phyloP scores from a whole-genome alignment of 1,140 invertebrate genomes.

The Microplitis demolitor region DNA sequence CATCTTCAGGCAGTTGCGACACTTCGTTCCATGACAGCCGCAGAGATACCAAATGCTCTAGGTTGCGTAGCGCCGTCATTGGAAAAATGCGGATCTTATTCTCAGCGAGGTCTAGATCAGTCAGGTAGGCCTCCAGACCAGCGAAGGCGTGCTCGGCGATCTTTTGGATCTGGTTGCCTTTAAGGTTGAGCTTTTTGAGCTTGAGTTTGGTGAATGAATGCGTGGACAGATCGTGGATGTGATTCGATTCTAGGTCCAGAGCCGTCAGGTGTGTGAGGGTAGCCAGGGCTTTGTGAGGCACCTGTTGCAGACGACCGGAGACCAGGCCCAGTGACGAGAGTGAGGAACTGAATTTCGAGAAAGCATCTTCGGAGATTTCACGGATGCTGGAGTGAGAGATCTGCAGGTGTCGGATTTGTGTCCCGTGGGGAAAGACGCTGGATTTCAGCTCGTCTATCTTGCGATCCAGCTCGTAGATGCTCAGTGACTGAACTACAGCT shows the following conservation, averaged over 20 bases:
- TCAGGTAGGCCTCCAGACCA: conserved; percentile 78
- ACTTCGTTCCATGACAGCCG: conserved; percentile 86
- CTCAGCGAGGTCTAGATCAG: conserved; percentile 83
- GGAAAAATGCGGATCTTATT: conserved; percentile 86
- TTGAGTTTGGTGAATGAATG: conserved; percentile 86
- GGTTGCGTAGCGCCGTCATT: conserved; percentile 74
- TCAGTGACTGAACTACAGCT: conserved; percentile 78
- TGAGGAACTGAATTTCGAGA: conserved; percentile 72
- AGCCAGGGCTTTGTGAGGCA: conserved; percentile 81
- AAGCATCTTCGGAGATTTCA: conserved; percentile 75
- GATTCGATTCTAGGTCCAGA: conserved; percentile 85
- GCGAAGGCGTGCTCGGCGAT: conserved; percentile 85
- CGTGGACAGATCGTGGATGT: conserved; percentile 80
- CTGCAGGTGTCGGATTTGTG: conserved; percentile 78
- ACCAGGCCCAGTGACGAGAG: conserved; percentile 82
- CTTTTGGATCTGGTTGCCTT: conserved; percentile 78
- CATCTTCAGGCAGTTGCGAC: conserved; percentile 70
- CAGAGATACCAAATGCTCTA: conserved; percentile 75
- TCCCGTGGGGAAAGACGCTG: conserved; percentile 72
- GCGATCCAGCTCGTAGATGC: conserved; percentile 83
- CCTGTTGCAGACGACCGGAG: conserved; percentile 76
- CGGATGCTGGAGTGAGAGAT: conserved; percentile 81
- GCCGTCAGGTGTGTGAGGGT: conserved; percentile 74
- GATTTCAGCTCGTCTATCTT: conserved; percentile 72
- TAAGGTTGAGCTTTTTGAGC: conserved; percentile 81